A percentile compares a stretch with the other conserved stretches of the same genome.
phyloP scores from a whole-genome alignment of 2,888 invertebrate species.

The Rhynchonema sp. region DNA sequence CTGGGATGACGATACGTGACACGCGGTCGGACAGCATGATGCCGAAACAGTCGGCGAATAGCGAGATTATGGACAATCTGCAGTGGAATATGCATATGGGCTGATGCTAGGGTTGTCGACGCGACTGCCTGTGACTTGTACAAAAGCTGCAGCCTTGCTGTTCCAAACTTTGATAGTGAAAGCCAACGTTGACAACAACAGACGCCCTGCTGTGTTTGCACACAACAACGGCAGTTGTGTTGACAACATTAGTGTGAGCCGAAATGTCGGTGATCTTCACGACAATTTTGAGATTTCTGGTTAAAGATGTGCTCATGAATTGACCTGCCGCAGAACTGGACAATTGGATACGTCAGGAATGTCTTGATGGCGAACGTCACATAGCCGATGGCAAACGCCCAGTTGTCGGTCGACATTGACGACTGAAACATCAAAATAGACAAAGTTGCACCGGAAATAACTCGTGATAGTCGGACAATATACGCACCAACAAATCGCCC shows the following conservation, averaged over 20 bases:
- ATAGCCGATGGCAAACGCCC: conserved; percentile 30
- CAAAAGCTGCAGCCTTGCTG: no score
- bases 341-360: conserved; percentile 40
- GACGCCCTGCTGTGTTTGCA: no score
- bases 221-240: no score
- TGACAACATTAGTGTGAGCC: no score
- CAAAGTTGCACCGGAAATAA: background rate
- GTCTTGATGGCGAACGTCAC: conserved; percentile 37
- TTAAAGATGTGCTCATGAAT: no score
- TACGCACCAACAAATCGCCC: conserved; percentile 36
- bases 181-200: no score
- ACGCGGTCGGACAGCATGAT: background rate
- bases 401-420: conserved; percentile 10
- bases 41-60: background rate
- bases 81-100: no score
- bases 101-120: no score
- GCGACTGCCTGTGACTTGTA: no score
- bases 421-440: conserved; percentile 3
- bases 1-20: conserved; percentile 17
- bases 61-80: background rate
- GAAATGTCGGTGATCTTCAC: no score
- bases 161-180: no score
- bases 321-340: conserved; percentile 42
- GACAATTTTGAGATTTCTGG: no score
- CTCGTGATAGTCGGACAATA: background rate